Evolutionary conservation across 1,140 invertebrate species (phyloP), one percentile per base, ranked within the genome.

Genomic region (Drosophila sp.): DNA sequence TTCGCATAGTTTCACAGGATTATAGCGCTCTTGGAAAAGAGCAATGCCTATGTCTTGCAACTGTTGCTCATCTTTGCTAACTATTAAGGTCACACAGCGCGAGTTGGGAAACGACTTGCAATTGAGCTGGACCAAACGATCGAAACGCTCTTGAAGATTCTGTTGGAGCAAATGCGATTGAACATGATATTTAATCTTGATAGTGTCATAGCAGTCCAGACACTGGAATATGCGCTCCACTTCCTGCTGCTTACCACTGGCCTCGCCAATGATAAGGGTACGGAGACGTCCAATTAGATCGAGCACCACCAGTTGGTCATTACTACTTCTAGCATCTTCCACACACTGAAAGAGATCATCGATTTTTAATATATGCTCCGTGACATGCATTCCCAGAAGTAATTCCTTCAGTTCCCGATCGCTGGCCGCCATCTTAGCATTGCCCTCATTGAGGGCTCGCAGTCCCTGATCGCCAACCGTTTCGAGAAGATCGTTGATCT

Each of bases 331-430:
- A 0, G 81, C 75, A 17, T 90, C 84, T 41, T 92, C 84, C 0
- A 92, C 66, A 38, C 76, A 87, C 41, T 91, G 91, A 17, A 92
- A 91, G 5, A 92, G 58, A 17, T 91, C 78, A 30, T 92, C 91
- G 4, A 92, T 78, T 33, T 80, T 86, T 1, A 92, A 63, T 7
- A 92, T 76, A 4, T 82, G 80, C 50, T 91, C 74, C 30, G 78
- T 80, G 11, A 90, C 71, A 0, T 73, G 66, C 56, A 92, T 17
- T 7, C 87, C 91, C 4, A 92, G 56, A 2, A 82, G 32, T 5
- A 72, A 47, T 63, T 92, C 91, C 2, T 77, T 63, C 30, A 92
- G 54, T 54, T 92, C 72, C 2, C 73, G 71, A 3, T 70, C 63
- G 4, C 72, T 73, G 23, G 62, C 72, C 0, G 69, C 68, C 56